Conservation (phyloP, 2,797 vertebrate species). For the Nyctibius grandis region DNA sequence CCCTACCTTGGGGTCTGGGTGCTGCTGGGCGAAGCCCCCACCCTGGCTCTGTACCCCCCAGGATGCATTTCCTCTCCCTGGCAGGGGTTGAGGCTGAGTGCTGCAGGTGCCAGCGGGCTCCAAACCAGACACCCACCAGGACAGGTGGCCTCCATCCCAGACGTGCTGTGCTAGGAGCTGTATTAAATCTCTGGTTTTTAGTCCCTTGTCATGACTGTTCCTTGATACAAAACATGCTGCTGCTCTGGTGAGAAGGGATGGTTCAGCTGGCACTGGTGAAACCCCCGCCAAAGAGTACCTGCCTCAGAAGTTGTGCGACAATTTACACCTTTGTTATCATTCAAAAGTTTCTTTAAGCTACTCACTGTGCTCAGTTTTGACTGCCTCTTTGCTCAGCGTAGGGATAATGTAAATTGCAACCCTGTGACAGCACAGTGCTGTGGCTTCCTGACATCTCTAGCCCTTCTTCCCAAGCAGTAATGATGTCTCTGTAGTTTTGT, state of each 20-base stretch:
- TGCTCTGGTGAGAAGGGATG: not conserved
- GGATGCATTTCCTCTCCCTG: not conserved
- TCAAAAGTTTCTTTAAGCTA: not conserved
- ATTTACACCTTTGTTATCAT: not conserved
- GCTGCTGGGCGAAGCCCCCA: not conserved
- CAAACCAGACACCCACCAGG: rapidly evolving
- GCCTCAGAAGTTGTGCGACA: not conserved
- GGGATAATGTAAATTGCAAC: not conserved
- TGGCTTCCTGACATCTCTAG: not conserved
- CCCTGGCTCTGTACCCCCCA: rapidly evolving
- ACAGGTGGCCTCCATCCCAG: not conserved
- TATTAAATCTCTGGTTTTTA: not conserved
- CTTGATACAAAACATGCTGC: rapidly evolving
- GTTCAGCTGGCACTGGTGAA: not conserved
- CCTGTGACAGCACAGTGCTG: not conserved
- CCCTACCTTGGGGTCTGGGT: not conserved
- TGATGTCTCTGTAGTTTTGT: not conserved
- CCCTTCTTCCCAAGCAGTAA: not conserved
- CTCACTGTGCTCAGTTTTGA: not conserved
- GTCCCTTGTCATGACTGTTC: not conserved
- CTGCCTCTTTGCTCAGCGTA: not conserved
- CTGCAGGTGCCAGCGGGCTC: not conserved
- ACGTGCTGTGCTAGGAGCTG: rapidly evolving
- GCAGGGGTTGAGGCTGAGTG: rapidly evolving
- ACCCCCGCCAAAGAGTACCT: rapidly evolving